Evolutionary conservation across 2,797 vertebrate genomes (phyloP), one percentile per base, ranked within the genome.

Genomic region (Ptychadena robeensis): DNA sequence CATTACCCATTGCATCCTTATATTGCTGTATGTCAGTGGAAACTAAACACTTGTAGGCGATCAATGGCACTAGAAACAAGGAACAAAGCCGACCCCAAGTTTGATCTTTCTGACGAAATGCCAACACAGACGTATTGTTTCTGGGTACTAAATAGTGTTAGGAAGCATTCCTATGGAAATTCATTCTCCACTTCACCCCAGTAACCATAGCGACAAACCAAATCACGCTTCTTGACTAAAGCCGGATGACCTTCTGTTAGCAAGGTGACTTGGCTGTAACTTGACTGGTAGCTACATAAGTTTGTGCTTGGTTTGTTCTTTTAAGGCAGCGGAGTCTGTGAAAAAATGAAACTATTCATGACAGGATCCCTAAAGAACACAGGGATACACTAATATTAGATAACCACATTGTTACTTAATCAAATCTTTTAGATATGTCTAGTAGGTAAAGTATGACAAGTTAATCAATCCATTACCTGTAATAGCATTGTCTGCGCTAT

Each of bases 191-290:
- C 87, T 93, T 87, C 90, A 91, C 82, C 83, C 72, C 65, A 3
- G 91, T 94, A 93, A 88, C 92, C 79, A 93, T 93, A 88, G 92
- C 87, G 94, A 94, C 91, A 86, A 89, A 89, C 89, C 88, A 89
- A 93, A 91, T 70, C 83, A 48, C 30, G 57, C 71, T 66, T 80
- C 57, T 61, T n/a, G 31, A 70, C 30, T 80, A 76, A 81, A 48
- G 83, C 72, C 71, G 75, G 63, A 65, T 76, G 72, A 80, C 73
- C 77, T 85, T 75, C 65, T 77, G 72, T 73, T 78, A 83, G 81
- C 68, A 64, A 53, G 66, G 57, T 66, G 59, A 78, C 74, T 79
- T 78, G 74, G 81, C 74, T 81, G 59, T 30, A 73, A 78, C 59
- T 76, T 65, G 48, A 75, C 80, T 78, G 73, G 73, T 82, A 70